A percentile compares a stretch with the other conserved stretches of the same genome.
Evolutionary conservation across 2,797 vertebrate species (phyloP).

Genomic region (Sandelia bainsii): DNA sequence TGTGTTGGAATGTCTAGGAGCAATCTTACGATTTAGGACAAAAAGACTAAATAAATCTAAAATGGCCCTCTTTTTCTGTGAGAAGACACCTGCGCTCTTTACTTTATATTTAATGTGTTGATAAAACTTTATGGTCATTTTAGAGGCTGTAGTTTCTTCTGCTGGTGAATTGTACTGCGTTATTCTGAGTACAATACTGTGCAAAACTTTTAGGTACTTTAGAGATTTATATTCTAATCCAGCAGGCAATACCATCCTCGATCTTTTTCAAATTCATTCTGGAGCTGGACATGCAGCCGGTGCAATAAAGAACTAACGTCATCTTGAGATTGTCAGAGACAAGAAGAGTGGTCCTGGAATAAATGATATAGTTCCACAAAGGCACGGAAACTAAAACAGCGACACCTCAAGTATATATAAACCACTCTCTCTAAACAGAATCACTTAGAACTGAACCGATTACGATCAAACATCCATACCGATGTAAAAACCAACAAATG

Average conservation of each 20-base stretch:
- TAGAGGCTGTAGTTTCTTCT: neutral
- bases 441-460: too few relatives aligned
- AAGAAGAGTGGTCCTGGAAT: neutral
- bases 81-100: too few relatives aligned
- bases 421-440: neutral
- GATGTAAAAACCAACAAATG: constrained; percentile 15
- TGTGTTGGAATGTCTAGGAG: too few relatives aligned
- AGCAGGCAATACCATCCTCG: too few relatives aligned
- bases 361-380: neutral
- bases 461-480: neutral
- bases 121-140: too few relatives aligned
- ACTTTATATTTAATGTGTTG: too few relatives aligned
- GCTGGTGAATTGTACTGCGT: neutral
- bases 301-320: neutral
- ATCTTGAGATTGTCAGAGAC: neutral
- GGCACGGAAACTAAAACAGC: neutral
- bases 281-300: too few relatives aligned
- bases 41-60: too few relatives aligned
- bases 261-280: too few relatives aligned
- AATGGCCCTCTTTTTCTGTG: too few relatives aligned
- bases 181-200: neutral
- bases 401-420: neutral
- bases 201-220: neutral
- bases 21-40: too few relatives aligned
- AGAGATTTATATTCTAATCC: too few relatives aligned